Conservation (phyloP, 2,797 vertebrate genomes). For the Gouania willdenowi region DNA sequence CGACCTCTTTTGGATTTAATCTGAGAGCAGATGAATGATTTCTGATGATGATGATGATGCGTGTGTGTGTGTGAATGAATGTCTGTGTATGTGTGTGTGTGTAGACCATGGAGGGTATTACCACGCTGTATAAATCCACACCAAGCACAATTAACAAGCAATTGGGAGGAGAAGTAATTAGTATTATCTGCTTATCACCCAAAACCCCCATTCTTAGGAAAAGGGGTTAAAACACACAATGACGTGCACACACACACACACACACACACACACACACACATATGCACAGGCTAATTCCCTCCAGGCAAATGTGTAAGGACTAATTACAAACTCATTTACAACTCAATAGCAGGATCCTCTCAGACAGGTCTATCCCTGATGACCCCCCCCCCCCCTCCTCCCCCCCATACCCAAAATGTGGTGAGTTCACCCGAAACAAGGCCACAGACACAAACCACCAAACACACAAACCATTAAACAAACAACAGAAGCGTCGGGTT, state of each 20-base stretch:
- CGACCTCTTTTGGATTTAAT: no score
- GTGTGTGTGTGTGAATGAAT: conserved; percentile 32
- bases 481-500: no score
- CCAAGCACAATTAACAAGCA: conserved; percentile 79
- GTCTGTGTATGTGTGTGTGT: conserved; percentile 36
- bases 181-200: conserved; percentile 78
- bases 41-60: no score
- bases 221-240: conserved; percentile 68
- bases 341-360: conserved; percentile 69
- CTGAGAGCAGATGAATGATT: no score
- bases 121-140: conserved; percentile 72
- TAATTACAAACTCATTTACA: conserved; percentile 82
- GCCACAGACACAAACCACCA: no score
- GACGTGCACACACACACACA: conserved; percentile 27
- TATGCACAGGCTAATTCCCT: conserved; percentile 63
- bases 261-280: conserved; percentile 24
- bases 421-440: no score
- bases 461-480: conserved; percentile 39
- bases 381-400: conserved; percentile 12
- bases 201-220: conserved; percentile 65
- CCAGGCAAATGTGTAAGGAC: conserved; percentile 70
- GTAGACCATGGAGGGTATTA: conserved; percentile 52
- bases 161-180: conserved; percentile 82
- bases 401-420: conserved; percentile 4
- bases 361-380: conserved; percentile 61